Evolutionary conservation across 2,888 invertebrate genomes (phyloP), one percentile per base, ranked within the genome.

Genomic region (Ischnura elegans): DNA sequence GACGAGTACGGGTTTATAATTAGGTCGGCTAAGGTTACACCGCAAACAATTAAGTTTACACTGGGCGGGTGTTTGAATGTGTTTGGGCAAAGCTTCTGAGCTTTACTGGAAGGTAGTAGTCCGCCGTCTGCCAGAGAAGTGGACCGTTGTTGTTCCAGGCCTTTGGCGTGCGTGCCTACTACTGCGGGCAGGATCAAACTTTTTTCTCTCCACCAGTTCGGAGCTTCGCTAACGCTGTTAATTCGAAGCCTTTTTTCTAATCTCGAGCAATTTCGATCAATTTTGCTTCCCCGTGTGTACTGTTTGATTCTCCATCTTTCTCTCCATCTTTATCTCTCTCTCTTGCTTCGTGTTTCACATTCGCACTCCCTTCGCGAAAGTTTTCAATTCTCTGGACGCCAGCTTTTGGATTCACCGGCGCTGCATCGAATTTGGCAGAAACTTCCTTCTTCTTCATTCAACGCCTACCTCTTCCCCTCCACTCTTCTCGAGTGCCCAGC

Each of bases 21-120:
- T 76, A 76, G 76, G 76, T 76, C 36, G 76, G 76, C 76, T 76
- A 76, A 36, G 76, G 76, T 76, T 76, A 29, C 76, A 36, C 36
- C 36, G 36, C 76, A 76, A 76, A 76, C 76, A 76, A 76, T 76
- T 76, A 36, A 29, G 76, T 76, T 76, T 76, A 76, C 76, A 29
- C 36, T 76, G 76, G 36, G 4, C 29, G 36, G 76, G 76, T 36
- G 76, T 76, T 76, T 76, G 76, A 36, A 36, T 36, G 66, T 29
- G 76, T 36, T 6, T 16, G 76, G 13, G 29, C 29, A 36, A 76
- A 76, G 76, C 76, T 36, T 76, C 76, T 13, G 29, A 36, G 29
- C 76, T 76, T 36, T 29, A 76, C 76, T 36, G 10, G 29, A 36
- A 10, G 76, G 29, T 76, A 36, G 36, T 76, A 36, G 29, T 8